Evolutionary conservation across 2,113 vertebrate genomes (phyloP).

Genomic region (Microtus richardsoni): DNA sequence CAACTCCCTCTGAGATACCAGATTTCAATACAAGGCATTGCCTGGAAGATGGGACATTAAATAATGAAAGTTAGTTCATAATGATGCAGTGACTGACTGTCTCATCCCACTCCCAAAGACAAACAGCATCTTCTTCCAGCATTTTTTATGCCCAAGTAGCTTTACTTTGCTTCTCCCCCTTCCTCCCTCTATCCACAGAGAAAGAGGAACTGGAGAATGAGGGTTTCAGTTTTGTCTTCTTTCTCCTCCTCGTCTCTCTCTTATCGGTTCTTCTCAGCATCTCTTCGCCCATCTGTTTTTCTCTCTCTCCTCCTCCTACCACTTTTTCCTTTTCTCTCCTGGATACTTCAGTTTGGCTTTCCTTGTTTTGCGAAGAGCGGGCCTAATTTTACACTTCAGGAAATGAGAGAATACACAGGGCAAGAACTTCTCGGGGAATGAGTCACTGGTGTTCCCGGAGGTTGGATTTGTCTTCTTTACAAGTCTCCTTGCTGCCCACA

Average conservation of each 20-base stretch:
- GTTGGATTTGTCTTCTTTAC: conserved; percentile 77
- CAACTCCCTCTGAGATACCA: conserved; percentile 29
- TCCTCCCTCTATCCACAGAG: neutral
- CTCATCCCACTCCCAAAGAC: neutral
- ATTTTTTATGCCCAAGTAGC: neutral
- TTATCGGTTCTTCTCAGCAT: neutral
- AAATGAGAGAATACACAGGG: conserved; percentile 60
- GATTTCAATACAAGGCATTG: conserved; percentile 28
- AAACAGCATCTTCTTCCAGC: neutral
- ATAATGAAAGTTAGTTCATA: conserved; percentile 25
- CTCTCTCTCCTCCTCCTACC: neutral
- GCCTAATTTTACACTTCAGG: conserved; percentile 45
- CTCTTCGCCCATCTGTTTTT: neutral
- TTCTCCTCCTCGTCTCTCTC: neutral
- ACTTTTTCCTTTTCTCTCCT: neutral
- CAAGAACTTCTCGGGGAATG: conserved; percentile 54
- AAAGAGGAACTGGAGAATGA: neutral
- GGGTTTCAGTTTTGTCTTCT: neutral
- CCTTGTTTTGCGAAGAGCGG: conserved; percentile 33
- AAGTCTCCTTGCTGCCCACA: conserved; percentile 73
- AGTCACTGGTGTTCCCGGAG: conserved; percentile 71
- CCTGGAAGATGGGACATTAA: neutral
- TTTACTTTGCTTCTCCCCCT: neutral
- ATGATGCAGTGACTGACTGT: neutral
- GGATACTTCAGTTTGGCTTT: conserved; percentile 47